Evolutionary conservation across 2,888 invertebrate species (phyloP), one percentile per base, ranked within the genome.

Genomic region (Andricus curvator): DNA sequence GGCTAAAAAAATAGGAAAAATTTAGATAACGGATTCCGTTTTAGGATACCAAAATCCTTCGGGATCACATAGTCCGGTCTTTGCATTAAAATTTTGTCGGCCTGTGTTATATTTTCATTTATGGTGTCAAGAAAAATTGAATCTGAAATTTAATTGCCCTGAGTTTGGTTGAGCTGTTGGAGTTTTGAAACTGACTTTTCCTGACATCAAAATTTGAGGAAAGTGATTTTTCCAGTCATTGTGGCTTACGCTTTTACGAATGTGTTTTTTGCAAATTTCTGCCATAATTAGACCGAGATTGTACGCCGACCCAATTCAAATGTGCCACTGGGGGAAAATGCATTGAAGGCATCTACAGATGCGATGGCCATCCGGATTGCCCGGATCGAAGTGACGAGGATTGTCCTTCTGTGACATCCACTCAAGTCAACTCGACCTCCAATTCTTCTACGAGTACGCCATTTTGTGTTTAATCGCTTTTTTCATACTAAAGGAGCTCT

Each of bases 321-420:
- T 95, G 95, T 92, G 90, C 89, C 85, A 93, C 94, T 86, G 93
- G 93, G 83, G 93, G 93, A 86, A 93, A 91, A 85, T 94, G 94
- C 91, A 93, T 94, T 89, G 92, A 92, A 87, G 89, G 88, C 80
- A 85, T 90, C 89, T 93, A 93, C 88, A 91, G 92, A 85, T 95
- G 95, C 90, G 94, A 95, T 91, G 93, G 94, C 84, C 90, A 90
- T 84, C 89, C 91, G 82, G 94, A 95, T 90, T 95, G 95, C 90
- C 89, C 93, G 68, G 95, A 95, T 91, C 89, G 90, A 82, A 94
- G 94, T 87, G 94, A 94, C 87, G 94, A 95, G 90, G 89, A 90
- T 82, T 90, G 92, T 88, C 85, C 84, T 68, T 70, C 81, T 74
- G 83, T 87, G 81, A 79, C 82, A 68, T 82, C 87, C 84, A 91